Evolutionary conservation across 2,888 invertebrate genomes (phyloP).

Genomic region (Drosophila heteroneura): DNA sequence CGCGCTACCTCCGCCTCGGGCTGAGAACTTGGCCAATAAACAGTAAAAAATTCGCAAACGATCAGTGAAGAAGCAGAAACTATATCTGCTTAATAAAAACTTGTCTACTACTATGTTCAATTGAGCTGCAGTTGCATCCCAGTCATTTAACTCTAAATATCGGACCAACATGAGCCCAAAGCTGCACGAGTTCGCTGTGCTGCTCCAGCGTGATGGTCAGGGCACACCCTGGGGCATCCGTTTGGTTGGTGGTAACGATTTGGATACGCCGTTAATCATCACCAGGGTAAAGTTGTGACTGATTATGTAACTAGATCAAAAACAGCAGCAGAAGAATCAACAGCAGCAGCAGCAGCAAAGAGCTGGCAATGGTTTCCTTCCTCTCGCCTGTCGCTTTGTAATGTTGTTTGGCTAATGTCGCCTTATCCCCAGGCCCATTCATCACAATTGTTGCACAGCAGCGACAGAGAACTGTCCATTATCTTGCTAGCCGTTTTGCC

Average conservation of each 20-base stretch:
- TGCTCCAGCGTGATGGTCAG: constrained; percentile 89
- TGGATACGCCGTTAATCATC: constrained; percentile 94
- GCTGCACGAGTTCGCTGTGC: constrained; percentile 91
- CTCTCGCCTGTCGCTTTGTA: constrained; percentile 51
- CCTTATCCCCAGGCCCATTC: constrained; percentile 50
- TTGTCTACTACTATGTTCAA: constrained; percentile 40
- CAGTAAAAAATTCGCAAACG: constrained; percentile 50
- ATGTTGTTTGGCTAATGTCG: constrained; percentile 51
- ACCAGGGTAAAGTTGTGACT: constrained; percentile 89
- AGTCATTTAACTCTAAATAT: constrained; percentile 5
- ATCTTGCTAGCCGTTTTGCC: constrained; percentile 51
- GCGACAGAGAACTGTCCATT: constrained; percentile 48
- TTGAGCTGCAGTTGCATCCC: constrained; percentile 16
- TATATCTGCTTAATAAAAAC: constrained; percentile 12
- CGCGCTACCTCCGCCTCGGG: constrained; percentile 63
- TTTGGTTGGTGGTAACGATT: constrained; percentile 94
- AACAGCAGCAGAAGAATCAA: constrained; percentile 7
- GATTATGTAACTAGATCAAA: constrained; percentile 63
- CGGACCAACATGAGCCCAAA: constrained; percentile 85
- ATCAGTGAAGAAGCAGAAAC: constrained; percentile 21
- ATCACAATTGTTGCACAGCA: constrained; percentile 57
- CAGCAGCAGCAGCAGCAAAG: constrained; percentile 28
- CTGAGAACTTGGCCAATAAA: constrained; percentile 54
- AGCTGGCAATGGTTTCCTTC: constrained; percentile 42
- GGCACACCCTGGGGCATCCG: constrained; percentile 94